These are phyloP conservation scores for Sebastes taczanowskii DNA, from an alignment of 2,797 vertebrate species.

Conservation along the genomic window DNA sequence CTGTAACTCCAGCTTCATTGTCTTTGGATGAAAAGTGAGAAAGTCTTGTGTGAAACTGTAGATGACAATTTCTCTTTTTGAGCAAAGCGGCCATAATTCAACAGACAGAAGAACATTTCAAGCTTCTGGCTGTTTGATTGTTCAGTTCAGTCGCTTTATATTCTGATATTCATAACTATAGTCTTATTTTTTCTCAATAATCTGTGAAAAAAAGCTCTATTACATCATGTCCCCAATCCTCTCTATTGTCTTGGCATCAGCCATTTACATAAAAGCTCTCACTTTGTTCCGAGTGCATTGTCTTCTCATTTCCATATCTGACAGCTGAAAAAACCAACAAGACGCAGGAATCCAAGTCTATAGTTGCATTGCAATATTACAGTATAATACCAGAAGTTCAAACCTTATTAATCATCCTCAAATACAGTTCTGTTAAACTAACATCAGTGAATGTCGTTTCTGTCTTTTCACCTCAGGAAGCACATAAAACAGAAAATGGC, in stretches of 20 bases:
- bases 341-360: not conserved
- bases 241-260: conserved; percentile 40
- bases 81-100: conserved; percentile 26
- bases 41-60: not conserved
- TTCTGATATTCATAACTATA: conserved; percentile 37
- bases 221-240: conserved; percentile 57
- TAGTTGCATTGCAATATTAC: not conserved
- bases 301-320: conserved; percentile 38
- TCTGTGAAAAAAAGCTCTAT: conserved; percentile 48
- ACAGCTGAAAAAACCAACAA: conserved; percentile 12
- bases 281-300: conserved; percentile 39
- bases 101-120: conserved; percentile 13
- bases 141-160: conserved; percentile 12
- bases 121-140: conserved; percentile 23
- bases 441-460: conserved; percentile 10
- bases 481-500: conserved; percentile 71
- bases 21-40: not conserved
- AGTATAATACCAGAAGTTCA: not conserved
- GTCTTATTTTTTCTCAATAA: conserved; percentile 40
- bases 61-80: conserved; percentile 14
- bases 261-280: conserved; percentile 29
- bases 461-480: conserved; percentile 57
- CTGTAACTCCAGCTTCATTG: not conserved
- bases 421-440: not conserved
- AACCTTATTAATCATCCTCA: not conserved